A percentile compares a stretch with the other conserved stretches of the same genome.
phyloP scores from a whole-genome alignment of 2,888 invertebrate species.

The Onthophagus sagittarius region DNA sequence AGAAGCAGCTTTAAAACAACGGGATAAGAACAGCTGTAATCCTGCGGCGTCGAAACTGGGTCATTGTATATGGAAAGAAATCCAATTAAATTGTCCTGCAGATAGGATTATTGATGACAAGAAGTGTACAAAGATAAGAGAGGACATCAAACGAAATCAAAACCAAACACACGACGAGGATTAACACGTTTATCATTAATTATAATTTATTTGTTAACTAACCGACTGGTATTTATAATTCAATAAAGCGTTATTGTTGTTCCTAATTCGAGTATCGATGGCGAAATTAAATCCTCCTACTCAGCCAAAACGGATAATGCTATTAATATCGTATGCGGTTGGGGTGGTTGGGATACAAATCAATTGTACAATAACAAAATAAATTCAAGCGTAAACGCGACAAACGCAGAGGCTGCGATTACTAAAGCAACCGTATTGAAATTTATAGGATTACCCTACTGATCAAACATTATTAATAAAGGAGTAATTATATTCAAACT shows the following conservation, averaged over 20 bases:
- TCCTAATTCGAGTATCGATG: not conserved
- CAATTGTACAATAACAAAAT: not conserved
- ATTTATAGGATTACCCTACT: not conserved
- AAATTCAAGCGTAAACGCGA: not conserved
- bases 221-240: not conserved
- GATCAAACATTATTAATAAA: not conserved
- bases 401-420: not conserved
- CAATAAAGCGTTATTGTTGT: not conserved
- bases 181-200: not conserved
- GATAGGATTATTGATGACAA: slow-evolving; percentile 44
- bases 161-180: slow-evolving; percentile 1
- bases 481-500: not conserved
- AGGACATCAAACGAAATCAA: slow-evolving; percentile 36
- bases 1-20: slow-evolving; percentile 32
- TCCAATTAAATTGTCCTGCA: slow-evolving; percentile 45
- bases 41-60: slow-evolving; percentile 39
- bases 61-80: slow-evolving; percentile 45
- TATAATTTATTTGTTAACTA: not conserved
- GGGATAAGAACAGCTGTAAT: slow-evolving; percentile 37
- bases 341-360: not conserved
- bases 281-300: not conserved
- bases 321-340: not conserved
- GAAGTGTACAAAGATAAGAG: slow-evolving; percentile 40
- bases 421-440: not conserved
- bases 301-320: not conserved